phyloP scores from a whole-genome alignment of 2,113 vertebrate genomes.

The Megaleporinus macrocephalus region DNA sequence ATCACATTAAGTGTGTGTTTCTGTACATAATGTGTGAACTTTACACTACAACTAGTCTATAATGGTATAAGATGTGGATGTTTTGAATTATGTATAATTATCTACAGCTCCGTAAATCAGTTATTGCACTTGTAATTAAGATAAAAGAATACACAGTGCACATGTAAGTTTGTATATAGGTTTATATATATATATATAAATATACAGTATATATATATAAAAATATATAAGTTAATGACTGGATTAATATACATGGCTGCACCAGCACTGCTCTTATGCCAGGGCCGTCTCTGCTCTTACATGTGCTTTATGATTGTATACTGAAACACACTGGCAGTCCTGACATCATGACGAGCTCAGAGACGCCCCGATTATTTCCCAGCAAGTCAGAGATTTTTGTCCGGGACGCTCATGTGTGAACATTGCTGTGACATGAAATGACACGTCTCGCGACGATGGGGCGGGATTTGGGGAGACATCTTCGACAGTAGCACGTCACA shows the following conservation, averaged over 20 bases:
- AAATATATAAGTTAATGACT: background rate
- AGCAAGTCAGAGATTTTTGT: slow-evolving; percentile 34
- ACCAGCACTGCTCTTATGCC: background rate
- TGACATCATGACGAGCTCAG: slow-evolving; percentile 25
- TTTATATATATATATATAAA: no score
- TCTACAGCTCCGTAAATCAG: no score
- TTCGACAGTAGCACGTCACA: slow-evolving; percentile 7
- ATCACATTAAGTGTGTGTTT: no score
- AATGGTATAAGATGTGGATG: no score
- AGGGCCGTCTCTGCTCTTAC: background rate
- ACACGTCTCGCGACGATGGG: slow-evolving; percentile 17
- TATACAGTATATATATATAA: no score
- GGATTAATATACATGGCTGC: background rate
- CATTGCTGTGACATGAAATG: slow-evolving; percentile 30
- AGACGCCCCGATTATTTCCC: slow-evolving; percentile 38
- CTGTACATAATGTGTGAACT: no score
- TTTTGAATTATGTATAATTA: no score
- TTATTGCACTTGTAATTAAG: no score
- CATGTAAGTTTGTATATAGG: no score
- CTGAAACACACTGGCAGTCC: background rate
- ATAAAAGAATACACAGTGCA: no score
- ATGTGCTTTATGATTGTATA: background rate
- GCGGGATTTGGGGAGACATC: background rate
- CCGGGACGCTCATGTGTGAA: slow-evolving; percentile 23
- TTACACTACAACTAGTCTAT: no score